Percentiles rank a stretch among this genome's conserved stretches.
Conservation (phyloP, 2,113 vertebrate genomes). For the Myotis yumanensis region DNA sequence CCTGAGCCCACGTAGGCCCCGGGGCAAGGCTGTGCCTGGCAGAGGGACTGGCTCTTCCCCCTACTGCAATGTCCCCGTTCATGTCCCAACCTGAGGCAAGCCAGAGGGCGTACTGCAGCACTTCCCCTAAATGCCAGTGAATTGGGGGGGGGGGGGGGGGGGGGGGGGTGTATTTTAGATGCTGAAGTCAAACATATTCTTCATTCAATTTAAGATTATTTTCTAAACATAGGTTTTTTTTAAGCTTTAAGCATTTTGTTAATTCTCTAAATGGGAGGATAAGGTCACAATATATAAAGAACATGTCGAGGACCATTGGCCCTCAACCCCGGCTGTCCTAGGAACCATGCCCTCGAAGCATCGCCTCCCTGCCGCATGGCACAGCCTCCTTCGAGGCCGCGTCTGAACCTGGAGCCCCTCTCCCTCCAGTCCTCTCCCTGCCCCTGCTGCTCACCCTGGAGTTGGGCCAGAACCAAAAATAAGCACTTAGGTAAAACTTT, state of each 20-base stretch:
- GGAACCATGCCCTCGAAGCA: neutral
- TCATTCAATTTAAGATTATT: neutral
- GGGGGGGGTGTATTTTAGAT: neutral
- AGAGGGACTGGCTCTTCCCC: neutral
- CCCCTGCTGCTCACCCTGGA: too few species aligned
- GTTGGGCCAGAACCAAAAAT: neutral
- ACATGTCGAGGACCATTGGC: rapidly evolving
- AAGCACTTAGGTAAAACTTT: neutral
- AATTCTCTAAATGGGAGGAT: neutral
- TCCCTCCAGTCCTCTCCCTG: too few species aligned
- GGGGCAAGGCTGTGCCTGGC: rapidly evolving
- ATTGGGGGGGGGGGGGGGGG: neutral
- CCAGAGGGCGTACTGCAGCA: rapidly evolving
- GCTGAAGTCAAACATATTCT: neutral
- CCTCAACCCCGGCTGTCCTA: too few species aligned
- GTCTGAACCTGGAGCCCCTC: neutral
- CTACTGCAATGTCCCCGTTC: rapidly evolving
- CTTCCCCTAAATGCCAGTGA: rapidly evolving
- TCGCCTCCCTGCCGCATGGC: rapidly evolving
- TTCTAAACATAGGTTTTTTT: neutral
- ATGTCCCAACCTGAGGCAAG: rapidly evolving
- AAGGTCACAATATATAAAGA: neutral
- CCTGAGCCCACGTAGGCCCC: rapidly evolving
- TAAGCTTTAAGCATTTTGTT: neutral
- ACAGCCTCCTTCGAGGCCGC: rapidly evolving